A percentile compares a stretch with the other conserved stretches of the same genome.
Conservation (phyloP, 2,888 invertebrate species). For the Xylophagus ater region DNA sequence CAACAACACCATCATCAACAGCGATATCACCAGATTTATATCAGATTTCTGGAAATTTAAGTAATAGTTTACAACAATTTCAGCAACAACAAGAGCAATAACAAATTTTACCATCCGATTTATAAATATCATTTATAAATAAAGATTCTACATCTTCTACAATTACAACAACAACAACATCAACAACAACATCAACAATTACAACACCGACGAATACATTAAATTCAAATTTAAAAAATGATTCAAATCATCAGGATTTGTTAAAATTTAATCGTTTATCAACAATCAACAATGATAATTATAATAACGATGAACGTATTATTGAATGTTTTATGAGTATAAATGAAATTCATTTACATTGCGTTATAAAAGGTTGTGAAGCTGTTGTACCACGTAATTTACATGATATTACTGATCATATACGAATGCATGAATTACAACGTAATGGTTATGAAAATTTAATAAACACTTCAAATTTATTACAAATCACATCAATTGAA, state of each 20-base stretch:
- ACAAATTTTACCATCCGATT: constrained; percentile 9
- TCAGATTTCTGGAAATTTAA: constrained; percentile 5
- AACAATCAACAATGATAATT: not conserved
- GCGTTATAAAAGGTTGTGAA: constrained; percentile 22
- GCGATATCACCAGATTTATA: constrained; percentile 14
- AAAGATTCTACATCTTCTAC: too few relatives aligned
- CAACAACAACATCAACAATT: constrained; percentile 1
- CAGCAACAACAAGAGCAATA: too few relatives aligned
- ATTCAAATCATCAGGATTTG: too few relatives aligned
- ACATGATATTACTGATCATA: constrained; percentile 21
- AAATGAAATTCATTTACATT: constrained; percentile 21
- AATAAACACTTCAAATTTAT: constrained; percentile 20
- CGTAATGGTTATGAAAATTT: constrained; percentile 15
- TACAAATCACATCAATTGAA: constrained; percentile 59
- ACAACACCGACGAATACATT: constrained; percentile 13
- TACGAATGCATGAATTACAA: constrained; percentile 18
- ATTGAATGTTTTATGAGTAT: constrained; percentile 7
- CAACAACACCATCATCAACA: constrained; percentile 10
- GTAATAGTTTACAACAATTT: too few relatives aligned
- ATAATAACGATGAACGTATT: too few relatives aligned
- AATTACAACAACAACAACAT: not conserved
- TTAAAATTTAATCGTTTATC: not conserved
- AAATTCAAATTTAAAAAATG: constrained; percentile 15
- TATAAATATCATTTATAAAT: constrained; percentile 4
- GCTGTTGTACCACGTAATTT: constrained; percentile 21